Percentiles rank a stretch among this genome's conserved stretches.
Evolutionary conservation across 53 echinoderm and acorn worm genomes (phyloP).

Genomic region (Pentamera pediparva): DNA sequence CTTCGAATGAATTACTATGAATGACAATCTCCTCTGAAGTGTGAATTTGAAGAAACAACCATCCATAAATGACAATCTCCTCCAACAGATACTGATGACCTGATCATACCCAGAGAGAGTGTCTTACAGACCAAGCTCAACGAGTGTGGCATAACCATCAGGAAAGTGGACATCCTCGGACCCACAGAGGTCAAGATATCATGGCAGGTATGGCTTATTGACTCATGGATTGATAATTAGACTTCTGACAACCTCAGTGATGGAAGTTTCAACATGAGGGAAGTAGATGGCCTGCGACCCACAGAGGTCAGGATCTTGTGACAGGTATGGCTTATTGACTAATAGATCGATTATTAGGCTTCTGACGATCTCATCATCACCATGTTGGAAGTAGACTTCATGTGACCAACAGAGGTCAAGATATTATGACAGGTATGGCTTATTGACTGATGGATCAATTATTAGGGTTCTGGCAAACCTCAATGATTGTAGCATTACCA

Average conservation of each 20-base stretch:
- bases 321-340: slow-evolving; percentile 68
- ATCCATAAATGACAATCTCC: too few species aligned
- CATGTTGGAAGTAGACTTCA: slow-evolving; percentile 43
- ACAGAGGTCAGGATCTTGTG: slow-evolving; percentile 54
- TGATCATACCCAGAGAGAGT: slow-evolving; percentile 19
- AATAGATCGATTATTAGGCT: too few species aligned
- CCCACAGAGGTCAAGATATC: slow-evolving; percentile 52
- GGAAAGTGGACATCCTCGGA: slow-evolving; percentile 38
- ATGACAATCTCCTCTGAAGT: too few species aligned
- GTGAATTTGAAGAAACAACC: too few species aligned
- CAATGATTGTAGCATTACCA: too few species aligned
- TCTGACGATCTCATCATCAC: slow-evolving; percentile 55
- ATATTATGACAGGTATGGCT: slow-evolving; percentile 66
- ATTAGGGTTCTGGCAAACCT: too few species aligned
- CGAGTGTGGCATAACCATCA: slow-evolving; percentile 72
- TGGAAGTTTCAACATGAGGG: slow-evolving; percentile 60
- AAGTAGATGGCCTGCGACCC: slow-evolving; percentile 44
- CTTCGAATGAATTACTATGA: too few species aligned
- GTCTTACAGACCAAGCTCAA: slow-evolving; percentile 62
- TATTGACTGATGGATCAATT: too few species aligned
- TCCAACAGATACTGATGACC: neutral
- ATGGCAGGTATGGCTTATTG: slow-evolving; percentile 71
- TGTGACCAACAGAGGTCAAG: slow-evolving; percentile 52
- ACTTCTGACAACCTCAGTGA: slow-evolving; percentile 58
- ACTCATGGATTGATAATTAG: too few species aligned